Conservation (phyloP, 2,797 vertebrate genomes). For the Hoplostethus mediterraneus region DNA sequence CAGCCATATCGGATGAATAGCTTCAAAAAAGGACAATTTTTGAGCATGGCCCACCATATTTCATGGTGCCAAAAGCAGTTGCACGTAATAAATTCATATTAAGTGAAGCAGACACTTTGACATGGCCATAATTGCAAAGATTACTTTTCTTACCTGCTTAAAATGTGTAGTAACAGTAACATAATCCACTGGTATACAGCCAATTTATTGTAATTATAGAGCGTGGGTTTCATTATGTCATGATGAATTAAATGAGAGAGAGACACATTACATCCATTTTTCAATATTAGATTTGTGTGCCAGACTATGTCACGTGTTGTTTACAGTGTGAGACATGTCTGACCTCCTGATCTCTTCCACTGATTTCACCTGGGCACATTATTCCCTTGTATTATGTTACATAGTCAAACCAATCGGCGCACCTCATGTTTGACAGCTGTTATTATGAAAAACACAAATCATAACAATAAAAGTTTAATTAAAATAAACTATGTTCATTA, state of each 20-base stretch:
- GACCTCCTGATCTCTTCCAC: too few species aligned
- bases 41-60: slow-evolving; percentile 11
- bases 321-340: too few species aligned
- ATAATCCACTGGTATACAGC: neutral
- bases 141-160: neutral
- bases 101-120: slow-evolving; percentile 23
- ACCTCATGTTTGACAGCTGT: too few species aligned
- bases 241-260: neutral
- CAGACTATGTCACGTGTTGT: too few species aligned
- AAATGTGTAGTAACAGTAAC: neutral
- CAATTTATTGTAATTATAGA: neutral
- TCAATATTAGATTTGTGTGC: too few species aligned
- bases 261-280: too few species aligned
- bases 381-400: too few species aligned
- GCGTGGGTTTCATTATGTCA: neutral
- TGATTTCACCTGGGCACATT: too few species aligned
- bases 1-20: slow-evolving; percentile 16
- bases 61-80: slow-evolving; percentile 19
- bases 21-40: slow-evolving; percentile 30
- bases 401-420: too few species aligned
- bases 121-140: neutral
- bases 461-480: too few species aligned
- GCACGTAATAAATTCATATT: slow-evolving; percentile 19
- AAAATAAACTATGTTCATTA: too few species aligned
- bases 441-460: too few species aligned